Base-by-base conservation (phyloP, 1,140 invertebrate genomes). In the Drosophila varians region DNA sequence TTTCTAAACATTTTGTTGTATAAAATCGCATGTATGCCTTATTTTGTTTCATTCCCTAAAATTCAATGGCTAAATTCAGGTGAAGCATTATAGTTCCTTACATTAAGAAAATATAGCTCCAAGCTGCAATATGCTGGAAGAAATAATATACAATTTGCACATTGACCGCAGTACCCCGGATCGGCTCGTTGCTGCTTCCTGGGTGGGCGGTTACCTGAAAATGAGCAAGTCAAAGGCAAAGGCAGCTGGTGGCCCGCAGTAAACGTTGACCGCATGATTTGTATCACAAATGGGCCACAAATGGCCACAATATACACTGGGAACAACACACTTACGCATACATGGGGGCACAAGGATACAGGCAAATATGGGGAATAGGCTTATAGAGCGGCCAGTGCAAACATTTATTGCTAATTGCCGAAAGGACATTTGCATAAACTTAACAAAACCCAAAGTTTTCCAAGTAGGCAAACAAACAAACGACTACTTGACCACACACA, bases 331-430 rank as follows among this genome's bases (percentile, higher is more conserved):
- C 49, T 21, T 2, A 21, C 21, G 38, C 26, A 47, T 2, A 42
- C 25, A 43, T 31, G 28, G 28, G 9, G 4, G 28, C n/a, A 40
- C n/a, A 47, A n/a, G 38, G 8, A 42, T n/a, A 18, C 19, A 14
- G 9, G 54, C 16, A 28, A 1, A 36, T 31, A 11, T 11, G 9
- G 28, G n/a, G 25, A 28, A 31, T 11, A 1, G 28, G 51, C 55
- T 56, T 45, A 55, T 34, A 36, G 42, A 70, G 38, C 53, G 53
- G 46, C 34, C 73, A 77, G 56, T 77, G 57, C 82, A 86, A 86
- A 86, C 82, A 86, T 87, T 86, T 87, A 83, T 86, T 87, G 82
- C 82, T 86, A 86, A 86, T 86, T 86, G 82, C 82, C 72, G 69
- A 82, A 74, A 87, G 82, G 69, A 82, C 82, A 86, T 86, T 86